Base-by-base conservation (phyloP, 2,113 vertebrate genomes). In the Psittacus erithacus region DNA sequence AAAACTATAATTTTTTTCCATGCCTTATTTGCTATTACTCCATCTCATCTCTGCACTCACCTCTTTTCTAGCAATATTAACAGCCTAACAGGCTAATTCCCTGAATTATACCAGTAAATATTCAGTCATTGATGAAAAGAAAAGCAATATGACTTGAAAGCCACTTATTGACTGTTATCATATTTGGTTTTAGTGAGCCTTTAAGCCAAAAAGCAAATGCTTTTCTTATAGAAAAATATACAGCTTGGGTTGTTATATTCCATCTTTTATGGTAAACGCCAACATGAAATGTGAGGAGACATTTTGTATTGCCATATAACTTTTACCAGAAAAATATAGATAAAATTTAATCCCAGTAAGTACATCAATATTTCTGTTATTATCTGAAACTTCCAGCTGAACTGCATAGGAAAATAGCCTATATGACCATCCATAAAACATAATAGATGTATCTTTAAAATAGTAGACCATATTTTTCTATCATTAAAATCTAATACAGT, bases 11-110 rank as follows among this genome's bases (percentile, higher is more conserved):
- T 44, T 86, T 95, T 95, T 94, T 92, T 9, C 47, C 17, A 59
- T 83, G 25, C 31, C 31, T 92, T 90, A 46, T 96, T 94, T 96
- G 25, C 24, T 41, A 52, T 71, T 90, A 86, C 15, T 92, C 24
- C n/a, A 50, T 43, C 43, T 43, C n/a, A 79, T 88, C 74, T 76
- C 71, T 75, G 49, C 10, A 35, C 60, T 94, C 52, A 35, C 38
- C 11, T 80, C 17, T 90, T 49, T 95, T 94, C 27, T 29, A 86
- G n/a, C 27, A 75, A 57, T 62, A 79, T 64, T 57, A 81, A 25
- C 2, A 82, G 55, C 88, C 80, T 80, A 50, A 31, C 8, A 67
- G 41, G 2, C 16, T 88, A 41, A 52, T 7, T 88, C 62, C 73
- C 92, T 62, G 19, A 52, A 75, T 12, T n/a, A 31, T 59, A 83